These are phyloP conservation scores for Psilopsiagon aymara DNA, from an alignment of 2,113 vertebrate species.

Conservation along the genomic window DNA sequence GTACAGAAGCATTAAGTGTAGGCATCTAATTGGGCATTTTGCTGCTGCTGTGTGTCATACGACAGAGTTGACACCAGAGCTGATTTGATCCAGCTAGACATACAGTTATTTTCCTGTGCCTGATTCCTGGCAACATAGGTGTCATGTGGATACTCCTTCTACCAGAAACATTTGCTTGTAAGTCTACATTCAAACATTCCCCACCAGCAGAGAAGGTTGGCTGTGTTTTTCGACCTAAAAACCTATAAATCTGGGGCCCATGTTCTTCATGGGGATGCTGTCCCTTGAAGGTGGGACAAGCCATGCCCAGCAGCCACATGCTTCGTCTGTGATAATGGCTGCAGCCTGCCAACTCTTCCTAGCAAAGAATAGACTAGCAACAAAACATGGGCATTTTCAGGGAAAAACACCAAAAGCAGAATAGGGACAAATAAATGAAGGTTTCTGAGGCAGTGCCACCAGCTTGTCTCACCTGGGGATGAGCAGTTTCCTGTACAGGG, in stretches of 20 bases:
- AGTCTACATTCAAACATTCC: neutral
- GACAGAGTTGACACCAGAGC: neutral
- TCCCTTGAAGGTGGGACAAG: neutral
- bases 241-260: neutral
- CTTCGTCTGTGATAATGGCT: neutral
- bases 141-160: neutral
- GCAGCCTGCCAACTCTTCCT: neutral
- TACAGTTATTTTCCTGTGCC: neutral
- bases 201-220: neutral
- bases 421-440: neutral
- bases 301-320: neutral
- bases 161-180: neutral
- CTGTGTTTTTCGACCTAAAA: neutral
- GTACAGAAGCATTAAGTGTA: neutral
- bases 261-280: rapidly evolving
- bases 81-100: neutral
- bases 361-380: neutral
- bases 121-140: neutral
- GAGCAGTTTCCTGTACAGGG: neutral
- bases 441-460: neutral
- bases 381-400: neutral
- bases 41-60: neutral
- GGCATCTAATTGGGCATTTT: neutral
- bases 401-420: neutral
- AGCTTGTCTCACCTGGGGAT: neutral